These are phyloP conservation scores for Pogonomyrmex barbatus DNA, from an alignment of 1,140 invertebrate species.

Conservation along the genomic window DNA sequence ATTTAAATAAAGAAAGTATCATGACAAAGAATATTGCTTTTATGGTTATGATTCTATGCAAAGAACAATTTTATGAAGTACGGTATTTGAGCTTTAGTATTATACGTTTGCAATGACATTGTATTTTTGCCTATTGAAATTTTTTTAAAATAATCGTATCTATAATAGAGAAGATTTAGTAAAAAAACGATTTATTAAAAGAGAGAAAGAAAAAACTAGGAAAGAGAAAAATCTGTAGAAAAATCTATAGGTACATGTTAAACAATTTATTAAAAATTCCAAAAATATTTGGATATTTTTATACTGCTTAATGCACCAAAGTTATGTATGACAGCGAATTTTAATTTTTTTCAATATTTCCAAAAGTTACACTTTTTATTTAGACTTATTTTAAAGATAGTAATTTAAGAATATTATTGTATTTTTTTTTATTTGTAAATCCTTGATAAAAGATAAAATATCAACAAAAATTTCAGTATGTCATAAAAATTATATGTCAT, in stretches of 20 bases:
- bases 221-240: not conserved
- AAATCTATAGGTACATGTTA: not conserved
- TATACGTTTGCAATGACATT: not conserved
- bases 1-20: not conserved
- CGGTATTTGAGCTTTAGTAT: not conserved
- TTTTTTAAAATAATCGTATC: not conserved
- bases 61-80: not conserved
- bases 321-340: not conserved
- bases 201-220: not conserved
- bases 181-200: no score
- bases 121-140: not conserved
- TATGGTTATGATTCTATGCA: not conserved
- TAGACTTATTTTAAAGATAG: not conserved
- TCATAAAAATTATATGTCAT: not conserved
- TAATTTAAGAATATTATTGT: not conserved
- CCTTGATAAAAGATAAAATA: not conserved
- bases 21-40: slow-evolving; percentile 7
- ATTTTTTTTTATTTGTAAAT: slow-evolving; percentile 3
- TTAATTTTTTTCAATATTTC: not conserved
- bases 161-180: not conserved
- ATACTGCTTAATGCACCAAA: not conserved
- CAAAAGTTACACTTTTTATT: not conserved
- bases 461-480: not conserved
- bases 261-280: not conserved
- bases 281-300: not conserved